Evolutionary conservation across 2,888 invertebrate species (phyloP).

Genomic region (Teinopalpus imperialis): DNA sequence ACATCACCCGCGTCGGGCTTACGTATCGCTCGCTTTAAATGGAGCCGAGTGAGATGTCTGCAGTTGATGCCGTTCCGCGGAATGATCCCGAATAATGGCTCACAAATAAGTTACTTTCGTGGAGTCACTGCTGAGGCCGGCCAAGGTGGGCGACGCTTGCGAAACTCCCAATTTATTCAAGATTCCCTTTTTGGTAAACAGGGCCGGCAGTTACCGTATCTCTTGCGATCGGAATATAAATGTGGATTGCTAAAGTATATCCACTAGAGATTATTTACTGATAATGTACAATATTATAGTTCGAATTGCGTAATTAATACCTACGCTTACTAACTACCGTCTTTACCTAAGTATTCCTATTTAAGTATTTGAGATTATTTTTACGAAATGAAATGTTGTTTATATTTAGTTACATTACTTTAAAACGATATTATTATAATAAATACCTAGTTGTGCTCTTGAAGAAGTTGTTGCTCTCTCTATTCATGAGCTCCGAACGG

Average conservation of each 20-base stretch:
- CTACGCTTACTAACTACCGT: no score
- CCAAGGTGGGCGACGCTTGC: slow-evolving; percentile 61
- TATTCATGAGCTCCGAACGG: slow-evolving; percentile 95
- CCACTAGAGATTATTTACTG: slow-evolving; percentile 31
- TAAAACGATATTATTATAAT: slow-evolving; percentile 44
- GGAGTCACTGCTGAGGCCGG: slow-evolving; percentile 47
- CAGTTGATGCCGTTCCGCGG: slow-evolving; percentile 77
- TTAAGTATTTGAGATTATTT: no score
- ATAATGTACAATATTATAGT: slow-evolving; percentile 24
- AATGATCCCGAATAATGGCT: slow-evolving; percentile 75
- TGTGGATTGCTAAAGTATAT: slow-evolving; percentile 40
- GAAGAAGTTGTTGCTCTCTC: slow-evolving; percentile 95
- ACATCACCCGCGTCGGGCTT: slow-evolving; percentile 81
- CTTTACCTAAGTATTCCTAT: no score
- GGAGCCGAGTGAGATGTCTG: slow-evolving; percentile 78
- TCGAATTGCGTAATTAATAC: slow-evolving; percentile 32
- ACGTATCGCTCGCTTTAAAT: slow-evolving; percentile 83
- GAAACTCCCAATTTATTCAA: slow-evolving; percentile 74
- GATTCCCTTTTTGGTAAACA: slow-evolving; percentile 73
- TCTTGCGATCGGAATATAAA: slow-evolving; percentile 62
- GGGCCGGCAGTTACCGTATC: slow-evolving; percentile 50
- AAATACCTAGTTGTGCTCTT: slow-evolving; percentile 93
- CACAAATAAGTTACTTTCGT: slow-evolving; percentile 67
- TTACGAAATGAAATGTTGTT: no score
- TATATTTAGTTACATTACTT: no score